Evolutionary conservation across 1,140 invertebrate genomes (phyloP).

Genomic region (Parasteatoda tepidariorum): DNA sequence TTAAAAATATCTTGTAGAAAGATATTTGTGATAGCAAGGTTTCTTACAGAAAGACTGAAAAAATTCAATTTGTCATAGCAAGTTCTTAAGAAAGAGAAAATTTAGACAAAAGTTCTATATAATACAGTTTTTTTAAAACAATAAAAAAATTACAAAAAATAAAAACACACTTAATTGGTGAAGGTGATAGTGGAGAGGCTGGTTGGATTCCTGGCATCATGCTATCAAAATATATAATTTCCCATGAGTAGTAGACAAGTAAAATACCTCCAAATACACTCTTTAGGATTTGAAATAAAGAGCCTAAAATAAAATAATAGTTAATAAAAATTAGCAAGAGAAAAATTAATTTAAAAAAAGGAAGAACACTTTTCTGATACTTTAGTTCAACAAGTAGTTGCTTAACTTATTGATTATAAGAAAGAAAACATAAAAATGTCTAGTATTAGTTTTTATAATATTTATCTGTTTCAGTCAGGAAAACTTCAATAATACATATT

Average conservation of each 20-base stretch:
- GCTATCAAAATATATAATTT: constrained; percentile 54
- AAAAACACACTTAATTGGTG: constrained; percentile 24
- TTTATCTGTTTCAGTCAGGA: too few species aligned
- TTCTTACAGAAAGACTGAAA: not conserved
- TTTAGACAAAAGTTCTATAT: not conserved
- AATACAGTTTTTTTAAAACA: not conserved
- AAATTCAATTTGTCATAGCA: not conserved
- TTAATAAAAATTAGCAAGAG: too few species aligned
- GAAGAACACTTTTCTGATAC: too few species aligned
- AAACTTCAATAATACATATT: too few species aligned
- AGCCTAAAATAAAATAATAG: not conserved
- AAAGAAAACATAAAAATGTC: too few species aligned
- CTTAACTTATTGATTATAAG: too few species aligned
- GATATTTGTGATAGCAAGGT: not conserved
- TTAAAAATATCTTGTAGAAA: not conserved
- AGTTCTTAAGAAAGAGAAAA: not conserved
- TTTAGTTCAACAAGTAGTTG: too few species aligned
- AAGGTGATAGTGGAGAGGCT: constrained; percentile 35
- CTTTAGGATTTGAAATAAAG: constrained; percentile 14
- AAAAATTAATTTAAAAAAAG: too few species aligned
- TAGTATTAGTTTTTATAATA: too few species aligned
- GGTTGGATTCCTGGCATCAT: constrained; percentile 40
- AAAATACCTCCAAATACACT: constrained; percentile 23
- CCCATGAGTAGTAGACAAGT: constrained; percentile 34
- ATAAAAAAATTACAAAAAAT: too few species aligned